Conservation (phyloP, 2,888 invertebrate species). For the Cyaniris semiargus region DNA sequence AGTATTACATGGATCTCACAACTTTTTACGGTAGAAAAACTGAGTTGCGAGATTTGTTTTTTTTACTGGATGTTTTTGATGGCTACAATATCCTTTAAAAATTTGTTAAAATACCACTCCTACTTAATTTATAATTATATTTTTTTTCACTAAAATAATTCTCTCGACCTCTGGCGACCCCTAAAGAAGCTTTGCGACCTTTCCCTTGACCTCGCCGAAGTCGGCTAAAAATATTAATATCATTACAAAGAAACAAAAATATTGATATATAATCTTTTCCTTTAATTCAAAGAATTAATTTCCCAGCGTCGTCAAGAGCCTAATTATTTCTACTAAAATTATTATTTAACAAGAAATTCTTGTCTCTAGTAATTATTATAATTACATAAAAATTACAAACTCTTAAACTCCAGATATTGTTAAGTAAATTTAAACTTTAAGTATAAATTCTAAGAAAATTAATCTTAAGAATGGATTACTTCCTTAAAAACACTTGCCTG, state of each 20-base stretch:
- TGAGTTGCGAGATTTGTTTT: too few relatives aligned
- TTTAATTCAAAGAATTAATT: not conserved
- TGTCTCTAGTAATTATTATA: slow-evolving; percentile 4
- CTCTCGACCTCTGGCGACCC: too few relatives aligned
- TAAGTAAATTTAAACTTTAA: slow-evolving; percentile 26
- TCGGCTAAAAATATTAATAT: too few relatives aligned
- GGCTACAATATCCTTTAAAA: too few relatives aligned
- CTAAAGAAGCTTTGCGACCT: too few relatives aligned
- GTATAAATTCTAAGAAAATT: slow-evolving; percentile 29
- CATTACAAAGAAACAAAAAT: not conserved
- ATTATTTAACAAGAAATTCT: not conserved
- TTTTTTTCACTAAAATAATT: too few relatives aligned
- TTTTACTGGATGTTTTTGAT: too few relatives aligned
- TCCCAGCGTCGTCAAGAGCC: not conserved
- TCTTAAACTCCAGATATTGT: slow-evolving; percentile 14
- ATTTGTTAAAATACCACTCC: too few relatives aligned
- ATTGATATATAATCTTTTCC: not conserved
- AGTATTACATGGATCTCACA: too few relatives aligned
- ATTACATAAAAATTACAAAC: not conserved
- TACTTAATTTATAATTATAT: too few relatives aligned
- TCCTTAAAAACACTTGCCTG: slow-evolving; percentile 29
- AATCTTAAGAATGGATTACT: slow-evolving; percentile 29
- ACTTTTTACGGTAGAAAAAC: too few relatives aligned
- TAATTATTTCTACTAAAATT: not conserved
- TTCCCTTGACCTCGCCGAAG: too few relatives aligned